Percentiles rank a stretch among this genome's conserved stretches.
Evolutionary conservation across 1,140 invertebrate genomes (phyloP).

Genomic region (Eulimnadia texana): DNA sequence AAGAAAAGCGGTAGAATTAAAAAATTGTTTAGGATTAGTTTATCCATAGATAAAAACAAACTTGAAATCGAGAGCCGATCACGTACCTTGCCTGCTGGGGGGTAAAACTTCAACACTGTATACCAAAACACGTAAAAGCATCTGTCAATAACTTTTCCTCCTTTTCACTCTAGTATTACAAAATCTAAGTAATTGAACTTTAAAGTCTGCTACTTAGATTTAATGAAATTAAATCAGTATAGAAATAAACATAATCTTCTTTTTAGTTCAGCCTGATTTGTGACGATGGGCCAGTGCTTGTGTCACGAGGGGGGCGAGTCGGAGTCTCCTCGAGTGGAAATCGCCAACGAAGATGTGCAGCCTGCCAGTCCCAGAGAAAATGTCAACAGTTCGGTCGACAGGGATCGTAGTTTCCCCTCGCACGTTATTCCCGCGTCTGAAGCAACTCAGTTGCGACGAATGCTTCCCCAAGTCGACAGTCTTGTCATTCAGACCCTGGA

Average conservation of each 20-base stretch:
- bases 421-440: conserved; percentile 16
- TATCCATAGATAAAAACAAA: not conserved
- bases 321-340: not conserved
- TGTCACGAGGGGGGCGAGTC: conserved; percentile 22
- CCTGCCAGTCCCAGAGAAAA: not conserved
- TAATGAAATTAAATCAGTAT: not conserved
- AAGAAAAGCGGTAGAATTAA: not conserved
- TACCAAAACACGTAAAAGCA: not conserved
- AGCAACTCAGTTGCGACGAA: conserved; percentile 16
- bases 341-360: conserved; percentile 7
- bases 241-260: not conserved
- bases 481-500: conserved; percentile 63
- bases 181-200: not conserved
- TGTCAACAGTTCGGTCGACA: conserved; percentile 4
- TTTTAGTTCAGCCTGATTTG: not conserved
- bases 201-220: not conserved
- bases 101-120: too few relatives aligned
- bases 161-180: not conserved
- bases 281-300: conserved; percentile 24
- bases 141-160: not conserved
- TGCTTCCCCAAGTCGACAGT: conserved; percentile 38
- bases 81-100: too few relatives aligned
- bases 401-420: conserved; percentile 18
- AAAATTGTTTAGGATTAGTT: not conserved
- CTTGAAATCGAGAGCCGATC: not conserved